Percentiles rank a stretch among this genome's conserved stretches.
Conservation (phyloP, 53 echinoderm and acorn worm species). For the Astropecten irregularis region DNA sequence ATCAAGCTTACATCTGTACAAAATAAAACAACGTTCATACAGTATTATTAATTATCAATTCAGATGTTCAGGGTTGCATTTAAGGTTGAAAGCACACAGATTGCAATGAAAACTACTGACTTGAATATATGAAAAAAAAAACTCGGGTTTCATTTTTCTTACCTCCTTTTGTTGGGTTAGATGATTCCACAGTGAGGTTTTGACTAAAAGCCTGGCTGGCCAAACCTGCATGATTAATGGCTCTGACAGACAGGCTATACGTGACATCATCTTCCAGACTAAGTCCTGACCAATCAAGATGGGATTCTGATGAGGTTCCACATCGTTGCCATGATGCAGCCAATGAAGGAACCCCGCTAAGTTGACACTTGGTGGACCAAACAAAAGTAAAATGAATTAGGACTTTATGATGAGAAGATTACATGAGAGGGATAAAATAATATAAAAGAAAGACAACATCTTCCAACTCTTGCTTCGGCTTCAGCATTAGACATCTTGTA, state of each 20-base stretch:
- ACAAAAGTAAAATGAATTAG: neutral
- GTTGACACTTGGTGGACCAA: neutral
- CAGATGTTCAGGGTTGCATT: neutral
- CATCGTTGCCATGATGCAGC: constrained; percentile 6
- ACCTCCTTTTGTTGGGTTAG: no score
- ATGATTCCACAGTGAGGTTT: no score
- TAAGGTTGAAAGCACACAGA: neutral
- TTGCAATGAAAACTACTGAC: neutral
- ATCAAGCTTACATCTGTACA: neutral
- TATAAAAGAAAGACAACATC: no score
- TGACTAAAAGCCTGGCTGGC: no score
- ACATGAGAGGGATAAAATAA: neutral
- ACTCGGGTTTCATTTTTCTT: neutral
- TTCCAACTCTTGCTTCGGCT: neutral
- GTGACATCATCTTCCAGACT: constrained; percentile 8
- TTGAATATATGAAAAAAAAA: neutral
- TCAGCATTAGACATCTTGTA: neutral
- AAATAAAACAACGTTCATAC: neutral
- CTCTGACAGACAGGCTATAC: no score
- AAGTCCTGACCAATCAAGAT: constrained; percentile 28
- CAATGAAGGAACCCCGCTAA: neutral
- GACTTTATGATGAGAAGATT: neutral
- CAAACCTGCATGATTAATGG: no score
- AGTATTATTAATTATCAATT: neutral
- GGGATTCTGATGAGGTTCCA: neutral